These are phyloP conservation scores for Bellardia pandia DNA, from an alignment of 2,888 invertebrate genomes.

Conservation along the genomic window DNA sequence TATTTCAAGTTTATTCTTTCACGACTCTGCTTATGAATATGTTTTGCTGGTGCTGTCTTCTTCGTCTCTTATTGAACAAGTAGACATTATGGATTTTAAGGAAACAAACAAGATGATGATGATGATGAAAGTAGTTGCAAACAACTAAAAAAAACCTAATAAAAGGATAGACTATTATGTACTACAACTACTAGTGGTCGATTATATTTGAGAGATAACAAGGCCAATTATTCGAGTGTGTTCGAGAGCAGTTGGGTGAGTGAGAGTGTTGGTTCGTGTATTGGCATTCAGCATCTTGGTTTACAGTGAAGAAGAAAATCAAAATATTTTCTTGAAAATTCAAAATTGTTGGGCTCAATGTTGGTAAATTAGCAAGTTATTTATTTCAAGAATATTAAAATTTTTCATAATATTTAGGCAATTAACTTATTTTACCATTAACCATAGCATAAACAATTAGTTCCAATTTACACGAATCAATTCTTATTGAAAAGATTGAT, in stretches of 20 bases:
- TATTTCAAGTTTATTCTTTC: slow-evolving; percentile 15
- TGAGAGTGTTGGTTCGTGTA: slow-evolving; percentile 12
- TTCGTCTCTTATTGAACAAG: slow-evolving; percentile 33
- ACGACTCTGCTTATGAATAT: slow-evolving; percentile 1
- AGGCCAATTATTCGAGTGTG: slow-evolving; percentile 57
- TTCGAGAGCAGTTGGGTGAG: background rate
- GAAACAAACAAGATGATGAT: slow-evolving; percentile 37
- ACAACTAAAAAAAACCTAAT: slow-evolving; percentile 18
- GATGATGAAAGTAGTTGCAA: background rate
- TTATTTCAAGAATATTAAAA: too few species aligned
- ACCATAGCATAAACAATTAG: too few species aligned
- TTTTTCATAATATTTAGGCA: too few species aligned
- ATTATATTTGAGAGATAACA: slow-evolving; percentile 64
- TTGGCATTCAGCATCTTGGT: background rate
- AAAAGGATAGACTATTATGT: slow-evolving; percentile 59
- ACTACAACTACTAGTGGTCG: slow-evolving; percentile 55
- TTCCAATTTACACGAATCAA: too few species aligned
- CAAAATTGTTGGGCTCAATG: too few species aligned
- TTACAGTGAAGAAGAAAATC: too few species aligned
- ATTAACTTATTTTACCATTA: too few species aligned
- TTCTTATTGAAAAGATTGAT: too few species aligned
- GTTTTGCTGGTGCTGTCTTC: background rate
- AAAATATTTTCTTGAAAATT: too few species aligned
- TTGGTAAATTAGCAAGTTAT: too few species aligned
- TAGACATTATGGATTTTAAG: slow-evolving; percentile 47